Evolutionary conservation across 2,797 vertebrate genomes (phyloP).

Genomic region (Sebastes diploproa): DNA sequence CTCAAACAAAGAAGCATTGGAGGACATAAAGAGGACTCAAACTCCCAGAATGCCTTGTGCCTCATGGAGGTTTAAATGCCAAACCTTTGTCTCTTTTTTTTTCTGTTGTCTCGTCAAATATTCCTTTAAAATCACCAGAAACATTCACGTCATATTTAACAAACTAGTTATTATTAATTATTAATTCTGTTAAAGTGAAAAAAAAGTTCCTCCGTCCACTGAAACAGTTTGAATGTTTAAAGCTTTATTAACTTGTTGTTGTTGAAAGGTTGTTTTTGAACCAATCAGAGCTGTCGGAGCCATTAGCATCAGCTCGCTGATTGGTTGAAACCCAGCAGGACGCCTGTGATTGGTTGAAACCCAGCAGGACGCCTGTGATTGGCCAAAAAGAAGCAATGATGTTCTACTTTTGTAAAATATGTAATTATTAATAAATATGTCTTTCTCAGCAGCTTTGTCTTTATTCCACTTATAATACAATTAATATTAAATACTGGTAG

Average conservation of each 20-base stretch:
- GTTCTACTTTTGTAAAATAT: conserved; percentile 35
- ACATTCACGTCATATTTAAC: not conserved
- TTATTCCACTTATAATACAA: not conserved
- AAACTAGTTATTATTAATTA: not conserved
- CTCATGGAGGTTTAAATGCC: conserved; percentile 6
- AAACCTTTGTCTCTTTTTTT: not conserved
- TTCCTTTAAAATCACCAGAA: not conserved
- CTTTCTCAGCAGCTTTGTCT: not conserved
- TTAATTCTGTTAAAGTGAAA: not conserved
- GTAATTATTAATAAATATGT: conserved; percentile 36
- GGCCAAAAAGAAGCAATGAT: not conserved
- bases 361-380: not conserved
- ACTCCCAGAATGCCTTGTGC: conserved; percentile 54
- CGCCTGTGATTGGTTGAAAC: not conserved
- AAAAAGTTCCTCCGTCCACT: not conserved
- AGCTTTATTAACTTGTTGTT: not conserved
- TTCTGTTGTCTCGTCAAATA: not conserved
- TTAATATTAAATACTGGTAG: not conserved
- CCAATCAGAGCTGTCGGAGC: not conserved
- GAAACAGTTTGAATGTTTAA: conserved; percentile 6
- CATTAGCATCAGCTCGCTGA: not conserved
- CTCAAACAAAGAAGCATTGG: not conserved
- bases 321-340: not conserved
- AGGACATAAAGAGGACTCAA: not conserved
- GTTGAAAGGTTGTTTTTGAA: not conserved